A percentile compares a stretch with the other conserved stretches of the same genome.
Conservation (phyloP, 2,113 vertebrate genomes). For the Cottus gobio region DNA sequence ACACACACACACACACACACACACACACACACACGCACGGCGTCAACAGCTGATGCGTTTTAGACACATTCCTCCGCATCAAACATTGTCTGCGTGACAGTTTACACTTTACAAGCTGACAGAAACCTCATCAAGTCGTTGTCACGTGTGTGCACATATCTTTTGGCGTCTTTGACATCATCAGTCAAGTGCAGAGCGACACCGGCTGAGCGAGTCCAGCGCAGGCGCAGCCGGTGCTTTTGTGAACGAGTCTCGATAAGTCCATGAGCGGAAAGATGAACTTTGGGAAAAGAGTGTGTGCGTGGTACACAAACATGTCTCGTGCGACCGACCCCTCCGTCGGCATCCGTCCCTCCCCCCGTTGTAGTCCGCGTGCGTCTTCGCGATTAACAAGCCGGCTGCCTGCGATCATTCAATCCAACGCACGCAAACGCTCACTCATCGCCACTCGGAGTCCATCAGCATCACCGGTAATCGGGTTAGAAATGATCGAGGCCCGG, state of each 20-base stretch:
- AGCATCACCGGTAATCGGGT: conserved; percentile 61
- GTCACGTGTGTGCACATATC: not conserved
- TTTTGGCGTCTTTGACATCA: not conserved
- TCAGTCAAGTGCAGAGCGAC: too few species aligned
- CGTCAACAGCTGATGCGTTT: not conserved
- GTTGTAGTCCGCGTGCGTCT: conserved; percentile 15
- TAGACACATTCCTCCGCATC: not conserved
- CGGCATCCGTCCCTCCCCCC: conserved; percentile 4
- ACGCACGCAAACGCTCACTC: conserved; percentile 46
- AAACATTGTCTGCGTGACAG: not conserved
- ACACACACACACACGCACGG: not conserved
- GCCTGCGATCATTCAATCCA: conserved; percentile 31
- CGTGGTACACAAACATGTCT: not conserved
- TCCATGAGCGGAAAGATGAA: not conserved
- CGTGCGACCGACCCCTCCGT: conserved; percentile 12
- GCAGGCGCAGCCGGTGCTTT: not conserved
- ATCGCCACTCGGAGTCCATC: conserved; percentile 45
- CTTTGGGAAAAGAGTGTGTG: not conserved
- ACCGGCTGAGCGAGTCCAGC: not conserved
- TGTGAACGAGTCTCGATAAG: not conserved
- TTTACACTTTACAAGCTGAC: too few species aligned
- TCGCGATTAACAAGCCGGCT: conserved; percentile 7
- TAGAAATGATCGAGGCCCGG: conserved; percentile 58
- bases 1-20: not conserved
- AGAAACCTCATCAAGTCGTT: not conserved